phyloP scores from a whole-genome alignment of 1,140 invertebrate genomes.

The Mercenaria mercenaria region DNA sequence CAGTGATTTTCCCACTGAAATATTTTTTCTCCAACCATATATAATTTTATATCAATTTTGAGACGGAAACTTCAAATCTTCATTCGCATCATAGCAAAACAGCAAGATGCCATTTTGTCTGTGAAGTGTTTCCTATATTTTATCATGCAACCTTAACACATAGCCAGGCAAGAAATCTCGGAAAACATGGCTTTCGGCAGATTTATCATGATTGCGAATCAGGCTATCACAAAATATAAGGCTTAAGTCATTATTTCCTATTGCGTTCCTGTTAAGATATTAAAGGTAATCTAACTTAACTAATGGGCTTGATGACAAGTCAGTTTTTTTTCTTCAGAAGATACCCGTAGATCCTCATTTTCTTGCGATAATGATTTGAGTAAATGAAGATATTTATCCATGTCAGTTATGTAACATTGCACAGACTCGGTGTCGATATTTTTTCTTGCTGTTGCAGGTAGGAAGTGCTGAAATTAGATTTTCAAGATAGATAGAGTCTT shows the following conservation, averaged over 20 bases:
- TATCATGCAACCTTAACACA: conserved; percentile 31
- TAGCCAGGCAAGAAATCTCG: neutral
- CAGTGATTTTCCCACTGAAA: neutral
- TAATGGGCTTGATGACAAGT: neutral
- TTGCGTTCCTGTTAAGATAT: neutral
- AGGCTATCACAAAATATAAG: neutral
- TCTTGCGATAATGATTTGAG: neutral
- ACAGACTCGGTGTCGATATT: neutral
- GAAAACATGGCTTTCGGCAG: neutral
- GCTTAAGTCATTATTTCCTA: conserved; percentile 3
- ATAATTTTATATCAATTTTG: conserved; percentile 13
- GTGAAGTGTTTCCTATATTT: neutral
- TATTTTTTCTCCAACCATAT: neutral
- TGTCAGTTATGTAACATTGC: neutral
- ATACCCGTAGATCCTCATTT: neutral
- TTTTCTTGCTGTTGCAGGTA: neutral
- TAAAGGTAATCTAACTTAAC: conserved; percentile 19
- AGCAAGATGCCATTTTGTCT: conserved; percentile 29
- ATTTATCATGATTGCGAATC: conserved; percentile 28
- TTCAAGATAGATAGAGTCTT: neutral
- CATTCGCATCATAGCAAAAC: neutral
- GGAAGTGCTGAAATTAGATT: neutral
- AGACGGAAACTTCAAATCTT: conserved; percentile 24
- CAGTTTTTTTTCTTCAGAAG: neutral
- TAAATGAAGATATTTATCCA: neutral